Conservation (phyloP, 1,140 invertebrate genomes). For the Ectropis grisescens region DNA sequence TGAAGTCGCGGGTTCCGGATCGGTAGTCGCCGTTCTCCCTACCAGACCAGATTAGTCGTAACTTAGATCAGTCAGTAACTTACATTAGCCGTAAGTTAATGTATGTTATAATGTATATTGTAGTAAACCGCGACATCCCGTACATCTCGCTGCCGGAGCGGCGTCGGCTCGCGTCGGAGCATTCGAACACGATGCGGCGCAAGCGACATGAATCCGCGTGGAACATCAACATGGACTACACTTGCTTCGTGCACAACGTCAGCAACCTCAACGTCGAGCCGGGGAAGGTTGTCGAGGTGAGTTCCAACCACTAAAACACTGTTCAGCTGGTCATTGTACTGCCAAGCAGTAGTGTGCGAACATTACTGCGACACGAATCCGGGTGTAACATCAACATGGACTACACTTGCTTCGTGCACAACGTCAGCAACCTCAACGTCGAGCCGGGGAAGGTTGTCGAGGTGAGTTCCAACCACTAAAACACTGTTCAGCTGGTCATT, state of each 20-base stretch:
- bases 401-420: constrained; percentile 79
- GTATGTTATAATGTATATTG: too few relatives aligned
- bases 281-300: constrained; percentile 78
- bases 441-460: constrained; percentile 80
- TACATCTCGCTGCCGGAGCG: constrained; percentile 31
- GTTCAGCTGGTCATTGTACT: too few relatives aligned
- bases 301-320: too few relatives aligned
- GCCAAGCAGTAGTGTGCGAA: too few relatives aligned
- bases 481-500: too few relatives aligned
- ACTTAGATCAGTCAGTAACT: too few relatives aligned
- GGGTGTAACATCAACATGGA: constrained; percentile 82
- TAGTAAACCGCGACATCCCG: constrained; percentile 35
- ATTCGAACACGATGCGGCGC: constrained; percentile 59
- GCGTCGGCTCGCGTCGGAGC: constrained; percentile 38
- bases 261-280: constrained; percentile 84
- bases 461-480: too few relatives aligned
- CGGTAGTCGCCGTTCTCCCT: too few relatives aligned
- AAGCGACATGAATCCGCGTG: constrained; percentile 78
- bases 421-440: constrained; percentile 82
- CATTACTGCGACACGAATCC: constrained; percentile 74
- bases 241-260: constrained; percentile 78
- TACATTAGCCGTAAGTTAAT: too few relatives aligned
- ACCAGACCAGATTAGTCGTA: too few relatives aligned
- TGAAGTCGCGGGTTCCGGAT: too few relatives aligned
- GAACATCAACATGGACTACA: constrained; percentile 80